Evolutionary conservation across 2,113 vertebrate species (phyloP).

Genomic region (Danionella cerebrum): DNA sequence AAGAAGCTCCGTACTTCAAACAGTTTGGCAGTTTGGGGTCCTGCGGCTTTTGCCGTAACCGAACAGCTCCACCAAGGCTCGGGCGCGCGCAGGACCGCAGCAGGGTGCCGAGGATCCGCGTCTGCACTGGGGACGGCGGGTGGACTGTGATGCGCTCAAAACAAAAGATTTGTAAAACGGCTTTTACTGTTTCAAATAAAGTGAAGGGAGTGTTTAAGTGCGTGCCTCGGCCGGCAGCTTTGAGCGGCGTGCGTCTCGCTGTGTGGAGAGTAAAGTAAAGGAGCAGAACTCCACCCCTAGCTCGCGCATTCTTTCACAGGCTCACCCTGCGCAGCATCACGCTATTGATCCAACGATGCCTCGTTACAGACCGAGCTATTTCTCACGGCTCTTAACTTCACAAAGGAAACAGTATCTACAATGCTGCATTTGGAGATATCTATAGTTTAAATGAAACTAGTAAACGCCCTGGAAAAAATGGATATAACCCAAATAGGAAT

Average conservation of each 20-base stretch:
- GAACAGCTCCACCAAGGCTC: neutral
- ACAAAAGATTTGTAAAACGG: conserved; percentile 20
- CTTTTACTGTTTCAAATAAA: neutral
- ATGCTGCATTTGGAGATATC: neutral
- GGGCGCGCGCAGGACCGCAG: conserved; percentile 20
- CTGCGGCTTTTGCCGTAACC: conserved; percentile 26
- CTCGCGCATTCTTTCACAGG: conserved; percentile 57
- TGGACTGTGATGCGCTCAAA: conserved; percentile 3
- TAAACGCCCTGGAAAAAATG: too few species aligned
- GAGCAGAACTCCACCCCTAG: conserved; percentile 64
- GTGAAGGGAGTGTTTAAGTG: neutral
- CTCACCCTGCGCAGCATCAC: conserved; percentile 43
- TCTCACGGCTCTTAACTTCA: conserved; percentile 27
- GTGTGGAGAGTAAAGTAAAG: conserved; percentile 55
- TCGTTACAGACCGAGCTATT: conserved; percentile 36
- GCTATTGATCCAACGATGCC: conserved; percentile 40
- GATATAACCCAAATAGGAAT: too few species aligned
- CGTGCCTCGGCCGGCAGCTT: conserved; percentile 27
- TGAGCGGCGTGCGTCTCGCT: conserved; percentile 42
- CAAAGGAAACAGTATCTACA: neutral
- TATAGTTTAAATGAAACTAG: too few species aligned
- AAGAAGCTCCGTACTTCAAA: conserved; percentile 50
- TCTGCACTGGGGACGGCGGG: conserved; percentile 5
- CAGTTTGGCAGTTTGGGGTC: conserved; percentile 35
- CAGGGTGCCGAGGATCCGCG: conserved; percentile 28